Conservation (phyloP, 2,888 invertebrate genomes). For the Xestoiulus laeticollis region DNA sequence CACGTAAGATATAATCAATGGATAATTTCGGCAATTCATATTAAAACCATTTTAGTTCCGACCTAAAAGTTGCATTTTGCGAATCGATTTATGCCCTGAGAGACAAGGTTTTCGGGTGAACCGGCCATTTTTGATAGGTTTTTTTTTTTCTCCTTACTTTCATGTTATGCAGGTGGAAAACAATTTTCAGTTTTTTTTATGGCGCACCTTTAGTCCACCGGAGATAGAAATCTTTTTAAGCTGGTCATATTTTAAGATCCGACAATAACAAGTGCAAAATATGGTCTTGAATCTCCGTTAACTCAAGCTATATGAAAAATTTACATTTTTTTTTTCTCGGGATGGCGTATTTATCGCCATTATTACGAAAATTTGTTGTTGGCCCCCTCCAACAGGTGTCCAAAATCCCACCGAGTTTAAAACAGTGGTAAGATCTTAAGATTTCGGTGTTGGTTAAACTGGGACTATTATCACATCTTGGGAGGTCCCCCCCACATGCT, state of each 20-base stretch:
- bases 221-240: conserved; percentile 1
- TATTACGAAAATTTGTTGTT: conserved; percentile 15
- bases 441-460: conserved; percentile 20
- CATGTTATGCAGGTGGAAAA: not conserved
- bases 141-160: not conserved
- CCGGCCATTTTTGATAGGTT: conserved; percentile 13
- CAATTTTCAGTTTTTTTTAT: not conserved
- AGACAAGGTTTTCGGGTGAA: not conserved
- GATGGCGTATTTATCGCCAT: not conserved
- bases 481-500: conserved; percentile 8
- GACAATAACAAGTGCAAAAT: conserved; percentile 22
- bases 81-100: conserved; percentile 19
- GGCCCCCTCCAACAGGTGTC: conserved; percentile 5
- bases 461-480: conserved; percentile 43
- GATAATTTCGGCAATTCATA: conserved; percentile 5
- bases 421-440: not conserved
- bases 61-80: not conserved
- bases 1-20: conserved; percentile 21
- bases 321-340: not conserved
- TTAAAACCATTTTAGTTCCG: not conserved
- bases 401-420: conserved; percentile 4
- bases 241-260: not conserved
- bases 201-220: not conserved
- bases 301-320: not conserved
- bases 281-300: not conserved